phyloP scores from a whole-genome alignment of 2,888 invertebrate species.

The Camptogramma bilineatum region DNA sequence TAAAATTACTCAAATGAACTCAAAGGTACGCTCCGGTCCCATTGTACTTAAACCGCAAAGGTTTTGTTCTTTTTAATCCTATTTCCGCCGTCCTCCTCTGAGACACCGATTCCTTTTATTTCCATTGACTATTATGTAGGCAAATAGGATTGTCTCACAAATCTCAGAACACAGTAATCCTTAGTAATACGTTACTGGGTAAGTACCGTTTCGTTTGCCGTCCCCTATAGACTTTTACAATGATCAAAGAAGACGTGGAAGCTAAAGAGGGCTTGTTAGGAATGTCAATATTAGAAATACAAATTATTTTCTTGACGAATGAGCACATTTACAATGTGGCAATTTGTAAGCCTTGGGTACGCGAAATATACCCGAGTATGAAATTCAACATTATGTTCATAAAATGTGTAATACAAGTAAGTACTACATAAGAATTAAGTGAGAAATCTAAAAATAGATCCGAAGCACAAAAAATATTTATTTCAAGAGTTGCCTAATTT shows the following conservation, averaged over 20 bases:
- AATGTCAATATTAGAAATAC: conserved; percentile 35
- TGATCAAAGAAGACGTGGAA: conserved; percentile 41
- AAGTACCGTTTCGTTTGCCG: conserved; percentile 45
- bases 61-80: conserved; percentile 52
- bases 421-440: neutral
- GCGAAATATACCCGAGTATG: conserved; percentile 12
- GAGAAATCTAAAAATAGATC: too few species aligned
- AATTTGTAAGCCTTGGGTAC: conserved; percentile 13
- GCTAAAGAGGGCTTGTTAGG: conserved; percentile 35
- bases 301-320: conserved; percentile 32
- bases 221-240: conserved; percentile 47
- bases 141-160: conserved; percentile 47
- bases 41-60: conserved; percentile 44
- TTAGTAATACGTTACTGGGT: conserved; percentile 47
- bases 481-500: neutral
- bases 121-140: conserved; percentile 48
- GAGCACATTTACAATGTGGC: conserved; percentile 20
- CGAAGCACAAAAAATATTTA: too few species aligned
- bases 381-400: conserved; percentile 2
- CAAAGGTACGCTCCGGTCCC: conserved; percentile 25
- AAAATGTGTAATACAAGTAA: neutral
- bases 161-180: conserved; percentile 48
- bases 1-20: conserved; percentile 46
- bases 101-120: conserved; percentile 47
- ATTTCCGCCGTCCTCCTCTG: conserved; percentile 45